Conservation (phyloP, 2,888 invertebrate species). For the Diaphora mendica region DNA sequence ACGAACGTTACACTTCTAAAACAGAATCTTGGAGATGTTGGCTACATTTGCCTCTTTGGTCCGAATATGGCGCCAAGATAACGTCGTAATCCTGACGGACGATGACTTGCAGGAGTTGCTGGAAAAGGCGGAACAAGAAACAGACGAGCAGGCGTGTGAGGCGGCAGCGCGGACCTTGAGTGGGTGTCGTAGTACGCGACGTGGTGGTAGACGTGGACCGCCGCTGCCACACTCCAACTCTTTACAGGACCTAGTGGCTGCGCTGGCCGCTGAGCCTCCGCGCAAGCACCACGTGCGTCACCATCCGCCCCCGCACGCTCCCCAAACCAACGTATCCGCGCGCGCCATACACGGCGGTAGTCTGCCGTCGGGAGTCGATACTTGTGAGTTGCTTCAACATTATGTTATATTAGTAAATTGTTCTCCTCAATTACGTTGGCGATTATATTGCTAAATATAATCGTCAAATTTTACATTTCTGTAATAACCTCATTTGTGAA, state of each 20-base stretch:
- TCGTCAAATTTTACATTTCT: neutral
- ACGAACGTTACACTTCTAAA: neutral
- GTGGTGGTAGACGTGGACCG: slow-evolving; percentile 70
- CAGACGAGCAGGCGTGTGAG: slow-evolving; percentile 88
- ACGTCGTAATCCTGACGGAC: neutral
- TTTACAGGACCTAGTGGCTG: slow-evolving; percentile 87
- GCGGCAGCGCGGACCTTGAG: slow-evolving; percentile 82
- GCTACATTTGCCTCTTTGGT: neutral
- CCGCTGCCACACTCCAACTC: slow-evolving; percentile 86
- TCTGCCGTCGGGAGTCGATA: slow-evolving; percentile 81
- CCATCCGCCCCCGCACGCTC: slow-evolving; percentile 63
- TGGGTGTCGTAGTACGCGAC: slow-evolving; percentile 71
- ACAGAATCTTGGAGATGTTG: neutral
- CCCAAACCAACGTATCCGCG: slow-evolving; percentile 70
- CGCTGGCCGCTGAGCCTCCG: slow-evolving; percentile 77
- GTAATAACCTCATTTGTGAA: neutral
- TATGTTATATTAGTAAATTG: neutral
- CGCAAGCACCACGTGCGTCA: slow-evolving; percentile 63
- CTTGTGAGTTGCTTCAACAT: slow-evolving; percentile 62
- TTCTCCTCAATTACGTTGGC: neutral
- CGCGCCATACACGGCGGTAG: slow-evolving; percentile 82
- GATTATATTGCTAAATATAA: neutral
- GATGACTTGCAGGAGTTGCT: slow-evolving; percentile 88
- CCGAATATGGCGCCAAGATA: neutral
- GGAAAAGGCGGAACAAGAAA: slow-evolving; percentile 92